These are phyloP conservation scores for Neoaliturus tenellus DNA, from an alignment of 2,888 invertebrate species.

Conservation along the genomic window DNA sequence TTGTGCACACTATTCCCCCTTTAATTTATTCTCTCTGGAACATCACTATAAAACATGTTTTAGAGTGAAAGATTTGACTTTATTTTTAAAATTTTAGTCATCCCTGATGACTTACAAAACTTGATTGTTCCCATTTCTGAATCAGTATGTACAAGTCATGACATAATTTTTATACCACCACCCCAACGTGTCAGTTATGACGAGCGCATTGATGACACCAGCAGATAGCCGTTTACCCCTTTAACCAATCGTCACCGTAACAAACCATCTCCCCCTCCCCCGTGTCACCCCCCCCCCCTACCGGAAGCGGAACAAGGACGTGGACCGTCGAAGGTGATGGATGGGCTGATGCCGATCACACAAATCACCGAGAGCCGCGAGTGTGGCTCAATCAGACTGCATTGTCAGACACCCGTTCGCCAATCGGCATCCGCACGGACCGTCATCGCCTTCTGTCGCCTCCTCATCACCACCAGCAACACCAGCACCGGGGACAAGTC, in stretches of 20 bases:
- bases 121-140: no score
- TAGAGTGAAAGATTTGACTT: no score
- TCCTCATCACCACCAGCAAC: no score
- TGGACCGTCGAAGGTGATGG: constrained; percentile 23
- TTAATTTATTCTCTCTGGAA: no score
- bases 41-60: no score
- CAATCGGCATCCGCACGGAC: not conserved
- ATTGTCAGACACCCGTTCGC: constrained; percentile 25
- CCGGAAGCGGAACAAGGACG: constrained; percentile 10
- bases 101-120: no score
- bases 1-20: no score
- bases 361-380: constrained; percentile 19
- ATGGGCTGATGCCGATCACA: constrained; percentile 23
- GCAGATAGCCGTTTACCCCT: not conserved
- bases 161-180: no score
- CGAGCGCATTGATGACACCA: not conserved
- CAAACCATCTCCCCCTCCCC: not conserved
- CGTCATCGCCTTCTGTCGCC: constrained; percentile 22
- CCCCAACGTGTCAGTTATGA: no score
- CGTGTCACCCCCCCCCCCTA: not conserved
- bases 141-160: no score
- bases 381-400: constrained; percentile 12
- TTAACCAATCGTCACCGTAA: not conserved
- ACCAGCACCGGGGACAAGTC: no score
- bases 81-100: no score